Evolutionary conservation across 2,888 invertebrate species (phyloP), one percentile per base, ranked within the genome.

Genomic region (Cryptocephalus primarius): DNA sequence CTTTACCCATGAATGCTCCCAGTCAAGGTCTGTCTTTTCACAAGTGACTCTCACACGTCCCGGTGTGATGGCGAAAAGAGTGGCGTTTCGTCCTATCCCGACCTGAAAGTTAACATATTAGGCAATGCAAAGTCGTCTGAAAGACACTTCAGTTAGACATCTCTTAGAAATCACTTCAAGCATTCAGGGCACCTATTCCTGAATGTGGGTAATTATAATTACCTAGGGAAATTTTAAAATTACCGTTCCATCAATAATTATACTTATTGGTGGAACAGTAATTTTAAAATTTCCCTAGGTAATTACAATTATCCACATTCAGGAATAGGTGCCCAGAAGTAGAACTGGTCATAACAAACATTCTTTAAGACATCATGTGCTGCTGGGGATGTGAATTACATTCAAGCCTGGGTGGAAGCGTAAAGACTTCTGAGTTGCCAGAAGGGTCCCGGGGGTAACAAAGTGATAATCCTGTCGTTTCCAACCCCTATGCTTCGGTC

Each of bases 381-480:
- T 13, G 10, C 4, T 10, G 3, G n/a, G 40, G 14, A 6, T 32
- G 2, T 32, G 11, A 13, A 14, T 11, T 43, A 88, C 88, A 72
- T 88, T 82, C 45, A 88, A 66, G 9, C 88, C 88, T 8, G 89
- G 88, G 69, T 88, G 88, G 64, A 86, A 89, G 45, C 88, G 73
- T 0, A 82, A 70, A 3, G 69, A 78, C 43, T 76, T 69, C 66
- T 89, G 89, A 0, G 80, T 79, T 1, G 73, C 88, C 48, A 89
- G 61, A 56, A 85, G 78, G 42, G 79, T 78, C 36, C 87, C 86
- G 9, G 75, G 66, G 42, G 78, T 70, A 4, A 88, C 88, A 48
- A 56, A 61, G 55, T 75, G 69, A 1, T 87, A 85, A 60, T 88
- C 85, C 57, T 83, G 82, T n/a, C 79, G 79, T 58, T 80, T 82